Evolutionary conservation across 2,797 vertebrate genomes (phyloP).

Genomic region (Sitta carolinensis): DNA sequence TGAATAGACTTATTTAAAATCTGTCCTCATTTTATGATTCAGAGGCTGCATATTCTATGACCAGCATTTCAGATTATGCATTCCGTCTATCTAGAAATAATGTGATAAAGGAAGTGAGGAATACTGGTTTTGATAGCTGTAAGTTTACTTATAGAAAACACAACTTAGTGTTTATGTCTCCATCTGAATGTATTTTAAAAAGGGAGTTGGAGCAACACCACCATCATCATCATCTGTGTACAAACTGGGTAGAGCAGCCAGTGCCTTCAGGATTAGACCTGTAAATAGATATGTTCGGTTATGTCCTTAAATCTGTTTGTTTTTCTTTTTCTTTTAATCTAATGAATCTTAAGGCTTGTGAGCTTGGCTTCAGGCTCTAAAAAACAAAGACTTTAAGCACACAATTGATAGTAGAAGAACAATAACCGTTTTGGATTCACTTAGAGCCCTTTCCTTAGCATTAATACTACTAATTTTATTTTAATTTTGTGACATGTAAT

Average conservation of each 20-base stretch:
- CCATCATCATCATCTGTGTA: neutral
- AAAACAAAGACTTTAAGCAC: constrained; percentile 31
- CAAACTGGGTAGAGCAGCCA: neutral
- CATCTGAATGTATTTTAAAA: neutral
- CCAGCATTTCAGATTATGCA: neutral
- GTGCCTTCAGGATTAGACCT: constrained; percentile 9
- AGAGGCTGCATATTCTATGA: neutral
- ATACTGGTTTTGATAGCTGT: neutral
- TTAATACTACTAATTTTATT: constrained; percentile 22
- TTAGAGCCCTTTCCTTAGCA: neutral
- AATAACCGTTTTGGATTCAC: constrained; percentile 1
- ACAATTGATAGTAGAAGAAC: neutral
- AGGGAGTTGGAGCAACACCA: neutral
- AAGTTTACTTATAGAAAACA: neutral
- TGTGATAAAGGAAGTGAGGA: neutral
- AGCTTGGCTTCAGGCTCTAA: constrained; percentile 55
- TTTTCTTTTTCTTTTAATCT: constrained; percentile 64
- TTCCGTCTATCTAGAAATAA: neutral
- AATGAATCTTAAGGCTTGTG: constrained; percentile 29
- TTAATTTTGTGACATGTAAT: neutral
- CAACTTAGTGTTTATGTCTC: neutral
- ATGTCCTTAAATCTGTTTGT: constrained; percentile 49
- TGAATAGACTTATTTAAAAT: neutral
- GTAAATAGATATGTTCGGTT: constrained; percentile 50
- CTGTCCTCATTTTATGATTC: neutral